A percentile compares a stretch with the other conserved stretches of the same genome.
These are phyloP conservation scores for Periplaneta americana DNA, from an alignment of 1,140 invertebrate species.

Conservation along the genomic window DNA sequence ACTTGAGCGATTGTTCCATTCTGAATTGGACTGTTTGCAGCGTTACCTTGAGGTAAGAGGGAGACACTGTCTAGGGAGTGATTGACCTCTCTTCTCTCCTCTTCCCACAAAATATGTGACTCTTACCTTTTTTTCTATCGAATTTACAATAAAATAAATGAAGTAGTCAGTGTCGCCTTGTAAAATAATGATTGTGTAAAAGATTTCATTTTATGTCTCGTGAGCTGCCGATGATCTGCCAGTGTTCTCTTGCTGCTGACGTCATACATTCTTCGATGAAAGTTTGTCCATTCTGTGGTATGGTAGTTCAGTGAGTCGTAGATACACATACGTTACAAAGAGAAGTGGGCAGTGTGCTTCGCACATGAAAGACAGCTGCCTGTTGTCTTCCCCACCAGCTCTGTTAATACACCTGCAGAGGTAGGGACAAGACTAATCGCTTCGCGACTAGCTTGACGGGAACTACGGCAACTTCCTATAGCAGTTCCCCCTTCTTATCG, in stretches of 20 bases:
- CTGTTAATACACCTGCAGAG: neutral
- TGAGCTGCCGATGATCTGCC: too few relatives aligned
- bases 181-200: too few relatives aligned
- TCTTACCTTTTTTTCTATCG: too few relatives aligned
- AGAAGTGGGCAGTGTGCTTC: neutral
- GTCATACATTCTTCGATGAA: neutral
- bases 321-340: neutral
- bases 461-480: neutral
- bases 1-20: conserved; percentile 2
- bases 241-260: neutral
- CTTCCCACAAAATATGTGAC: neutral
- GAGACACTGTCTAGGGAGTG: conserved; percentile 8
- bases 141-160: too few relatives aligned
- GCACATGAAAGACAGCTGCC: neutral
- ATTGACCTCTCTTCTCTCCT: conserved; percentile 1
- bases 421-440: neutral
- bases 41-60: conserved; percentile 9
- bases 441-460: neutral
- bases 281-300: neutral
- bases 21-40: neutral
- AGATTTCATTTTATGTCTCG: too few relatives aligned
- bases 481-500: too few relatives aligned
- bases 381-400: too few relatives aligned
- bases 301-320: neutral
- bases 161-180: too few relatives aligned